Evolutionary conservation across 2,888 invertebrate genomes (phyloP).

Genomic region (Geophilus truncorum): DNA sequence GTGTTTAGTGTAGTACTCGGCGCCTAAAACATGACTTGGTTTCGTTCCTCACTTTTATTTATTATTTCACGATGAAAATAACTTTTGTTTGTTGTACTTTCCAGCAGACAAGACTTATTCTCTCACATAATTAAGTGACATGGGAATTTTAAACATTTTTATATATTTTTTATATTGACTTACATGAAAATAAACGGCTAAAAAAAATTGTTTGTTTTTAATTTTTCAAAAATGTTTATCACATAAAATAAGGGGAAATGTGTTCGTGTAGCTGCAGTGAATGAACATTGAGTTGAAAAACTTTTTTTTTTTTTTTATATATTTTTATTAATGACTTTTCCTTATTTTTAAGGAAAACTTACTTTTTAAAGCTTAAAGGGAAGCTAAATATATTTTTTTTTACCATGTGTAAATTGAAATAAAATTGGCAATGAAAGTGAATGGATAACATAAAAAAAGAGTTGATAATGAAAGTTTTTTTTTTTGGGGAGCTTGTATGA

Average conservation of each 20-base stretch:
- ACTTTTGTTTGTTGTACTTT: slow-evolving; percentile 8
- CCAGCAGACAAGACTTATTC: not conserved
- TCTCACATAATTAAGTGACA: not conserved
- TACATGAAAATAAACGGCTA: not conserved
- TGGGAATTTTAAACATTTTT: not conserved
- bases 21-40: not conserved
- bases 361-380: too few relatives aligned
- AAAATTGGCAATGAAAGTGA: not conserved
- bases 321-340: too few relatives aligned
- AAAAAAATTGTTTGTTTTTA: not conserved
- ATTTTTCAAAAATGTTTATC: too few relatives aligned
- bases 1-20: not conserved
- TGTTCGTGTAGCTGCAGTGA: too few relatives aligned
- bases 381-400: too few relatives aligned
- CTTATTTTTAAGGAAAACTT: too few relatives aligned
- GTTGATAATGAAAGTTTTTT: not conserved
- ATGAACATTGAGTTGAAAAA: too few relatives aligned
- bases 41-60: not conserved
- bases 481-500: not conserved
- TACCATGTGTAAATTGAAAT: too few relatives aligned
- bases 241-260: too few relatives aligned
- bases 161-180: not conserved
- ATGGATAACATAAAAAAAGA: not conserved
- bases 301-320: too few relatives aligned
- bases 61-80: not conserved